These are phyloP conservation scores for Amphipoea oculea DNA, from an alignment of 2,888 invertebrate genomes.

Conservation along the genomic window DNA sequence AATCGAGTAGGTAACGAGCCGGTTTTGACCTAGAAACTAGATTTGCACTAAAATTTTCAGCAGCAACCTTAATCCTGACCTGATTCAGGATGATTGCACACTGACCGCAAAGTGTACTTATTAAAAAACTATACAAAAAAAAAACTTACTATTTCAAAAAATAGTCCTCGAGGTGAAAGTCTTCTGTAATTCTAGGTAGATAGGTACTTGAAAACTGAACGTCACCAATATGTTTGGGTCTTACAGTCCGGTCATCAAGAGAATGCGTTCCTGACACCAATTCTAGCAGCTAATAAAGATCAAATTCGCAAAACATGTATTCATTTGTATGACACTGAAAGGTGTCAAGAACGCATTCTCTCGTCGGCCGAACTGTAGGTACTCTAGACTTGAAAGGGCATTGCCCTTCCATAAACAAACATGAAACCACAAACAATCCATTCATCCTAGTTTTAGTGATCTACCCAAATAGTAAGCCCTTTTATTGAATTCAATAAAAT, in stretches of 20 bases:
- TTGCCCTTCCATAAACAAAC: neutral
- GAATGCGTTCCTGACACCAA: too few species aligned
- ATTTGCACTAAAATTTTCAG: too few species aligned
- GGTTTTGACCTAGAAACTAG: too few species aligned
- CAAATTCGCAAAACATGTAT: too few species aligned
- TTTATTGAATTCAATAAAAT: conserved; percentile 62
- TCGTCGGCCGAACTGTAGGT: neutral
- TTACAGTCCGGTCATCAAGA: too few species aligned
- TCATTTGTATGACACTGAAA: neutral
- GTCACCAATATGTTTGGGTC: neutral
- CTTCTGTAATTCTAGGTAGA: neutral
- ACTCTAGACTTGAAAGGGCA: neutral
- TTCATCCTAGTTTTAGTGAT: conserved; percentile 22
- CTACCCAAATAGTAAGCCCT: conserved; percentile 23
- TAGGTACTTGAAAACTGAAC: neutral
- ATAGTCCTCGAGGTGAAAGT: neutral
- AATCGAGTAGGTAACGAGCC: too few species aligned
- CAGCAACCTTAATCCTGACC: too few species aligned
- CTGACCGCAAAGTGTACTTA: too few species aligned
- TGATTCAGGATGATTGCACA: too few species aligned
- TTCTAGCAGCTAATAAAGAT: too few species aligned
- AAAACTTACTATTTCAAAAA: too few species aligned
- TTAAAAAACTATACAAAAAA: too few species aligned
- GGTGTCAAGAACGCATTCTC: neutral
- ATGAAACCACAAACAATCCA: conserved; percentile 7